Base-by-base conservation (phyloP, 2,888 invertebrate genomes). In the Hydraecia micacea region DNA sequence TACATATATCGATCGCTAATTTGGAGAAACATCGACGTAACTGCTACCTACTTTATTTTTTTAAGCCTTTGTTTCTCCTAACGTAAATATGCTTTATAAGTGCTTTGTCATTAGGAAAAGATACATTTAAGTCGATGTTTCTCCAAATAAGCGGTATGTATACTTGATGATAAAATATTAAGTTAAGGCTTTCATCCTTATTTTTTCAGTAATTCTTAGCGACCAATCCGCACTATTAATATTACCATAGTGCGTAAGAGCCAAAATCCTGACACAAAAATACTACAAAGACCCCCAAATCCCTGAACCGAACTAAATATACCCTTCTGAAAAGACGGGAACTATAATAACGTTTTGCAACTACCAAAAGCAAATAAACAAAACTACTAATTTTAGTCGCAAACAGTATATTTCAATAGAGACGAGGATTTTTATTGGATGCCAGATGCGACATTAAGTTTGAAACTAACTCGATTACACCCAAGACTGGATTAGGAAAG, bases 401-500 rank as follows among this genome's bases (percentile, higher is more conserved):
- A 79, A 88, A 74, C 67, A 75, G 75, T 73, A 82, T 82, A 85
- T 83, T 81, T 73, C 72, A 80, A 84, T 82, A 65, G 62, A 73
- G 32, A 63, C 39, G 60, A 79, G 84, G 86, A 83, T 86, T 86
- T 83, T 86, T 85, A 86, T 82, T 83, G 68, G 74, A 84, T 82
- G 69, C 78, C 91, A 90, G 89, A 89, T 90, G 91, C 71, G 88
- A 86, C 87, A 79, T 88, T 73, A 80, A 88, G 77, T 87, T 86
- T 8, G 21, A 75, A 89, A 90, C 86, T 91, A 89, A 90, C 85
- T 87, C 83, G 84, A 89, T 91, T 88, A 85, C 66, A 80, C 76
- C 81, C 85, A 85, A 86, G 78, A 79, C 82, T 74, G 86, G 83
- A 86, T 88, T 89, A 87, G 79, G 73, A 80, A 89, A 90, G 86